Evolutionary conservation across 2,888 invertebrate species (phyloP).

Genomic region (Drosophila buzzatii): DNA sequence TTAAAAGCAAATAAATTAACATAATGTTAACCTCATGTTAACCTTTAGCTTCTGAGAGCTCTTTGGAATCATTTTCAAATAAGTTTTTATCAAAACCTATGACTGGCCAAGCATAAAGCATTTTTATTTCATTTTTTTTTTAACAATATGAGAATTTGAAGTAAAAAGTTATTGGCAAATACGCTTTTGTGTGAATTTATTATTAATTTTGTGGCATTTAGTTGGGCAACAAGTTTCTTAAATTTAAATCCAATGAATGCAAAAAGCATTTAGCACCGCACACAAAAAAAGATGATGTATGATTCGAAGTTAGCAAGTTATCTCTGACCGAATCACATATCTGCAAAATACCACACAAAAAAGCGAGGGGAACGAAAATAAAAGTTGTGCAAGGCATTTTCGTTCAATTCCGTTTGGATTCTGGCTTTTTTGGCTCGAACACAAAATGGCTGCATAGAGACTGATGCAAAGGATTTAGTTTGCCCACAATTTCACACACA

Average conservation of each 20-base stretch:
- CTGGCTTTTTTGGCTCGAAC: constrained; percentile 45
- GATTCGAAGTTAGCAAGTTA: constrained; percentile 25
- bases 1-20: too few species aligned
- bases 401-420: constrained; percentile 51
- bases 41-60: too few species aligned
- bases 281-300: constrained; percentile 43
- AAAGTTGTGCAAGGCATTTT: constrained; percentile 31
- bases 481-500: constrained; percentile 17
- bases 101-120: too few species aligned
- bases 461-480: constrained; percentile 51
- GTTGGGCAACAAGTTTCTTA: constrained; percentile 15
- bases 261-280: constrained; percentile 2
- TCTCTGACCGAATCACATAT: constrained; percentile 18
- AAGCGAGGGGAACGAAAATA: not conserved
- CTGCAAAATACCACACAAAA: constrained; percentile 10
- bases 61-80: not conserved
- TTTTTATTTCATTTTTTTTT: too few species aligned
- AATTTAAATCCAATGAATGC: constrained; percentile 1
- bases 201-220: constrained; percentile 14
- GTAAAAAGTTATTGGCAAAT: not conserved
- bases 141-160: not conserved
- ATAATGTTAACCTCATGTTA: too few species aligned
- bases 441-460: constrained; percentile 51
- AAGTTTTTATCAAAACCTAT: not conserved
- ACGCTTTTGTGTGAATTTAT: not conserved